Percentiles rank a stretch among this genome's conserved stretches.
phyloP scores from a whole-genome alignment of 2,888 invertebrate genomes.

The Coenonympha arcania region DNA sequence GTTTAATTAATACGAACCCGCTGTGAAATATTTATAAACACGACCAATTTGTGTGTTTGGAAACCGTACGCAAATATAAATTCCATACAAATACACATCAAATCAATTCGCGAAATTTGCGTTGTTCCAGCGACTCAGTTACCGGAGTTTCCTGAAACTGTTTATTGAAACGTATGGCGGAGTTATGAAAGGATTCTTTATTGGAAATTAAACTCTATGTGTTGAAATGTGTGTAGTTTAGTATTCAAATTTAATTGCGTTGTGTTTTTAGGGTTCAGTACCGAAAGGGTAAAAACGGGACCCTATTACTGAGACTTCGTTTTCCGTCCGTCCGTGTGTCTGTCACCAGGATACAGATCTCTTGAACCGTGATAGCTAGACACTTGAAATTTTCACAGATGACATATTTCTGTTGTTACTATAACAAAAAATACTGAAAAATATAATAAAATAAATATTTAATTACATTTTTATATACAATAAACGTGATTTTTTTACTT shows the following conservation, averaged over 20 bases:
- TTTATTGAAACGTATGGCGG: slow-evolving; percentile 13
- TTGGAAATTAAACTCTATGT: slow-evolving; percentile 1
- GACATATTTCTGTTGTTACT: too few species aligned
- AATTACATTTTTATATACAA: too few species aligned
- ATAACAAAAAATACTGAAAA: too few species aligned
- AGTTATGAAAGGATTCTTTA: not conserved
- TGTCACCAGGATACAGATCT: too few species aligned
- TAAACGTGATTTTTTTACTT: too few species aligned
- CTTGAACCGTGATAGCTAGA: too few species aligned
- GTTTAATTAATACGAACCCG: slow-evolving; percentile 12
- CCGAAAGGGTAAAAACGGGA: too few species aligned
- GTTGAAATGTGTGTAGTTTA: not conserved
- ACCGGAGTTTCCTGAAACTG: slow-evolving; percentile 17
- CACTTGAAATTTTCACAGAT: too few species aligned
- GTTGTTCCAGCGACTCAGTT: slow-evolving; percentile 4
- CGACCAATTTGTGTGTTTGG: slow-evolving; percentile 18
- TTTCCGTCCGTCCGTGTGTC: too few species aligned
- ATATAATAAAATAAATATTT: too few species aligned
- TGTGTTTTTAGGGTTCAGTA: too few species aligned
- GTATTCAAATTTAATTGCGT: not conserved
- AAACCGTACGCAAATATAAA: slow-evolving; percentile 20
- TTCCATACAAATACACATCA: slow-evolving; percentile 19
- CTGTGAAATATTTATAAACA: slow-evolving; percentile 22
- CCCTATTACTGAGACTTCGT: too few species aligned
- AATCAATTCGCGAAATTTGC: slow-evolving; percentile 17